These are phyloP conservation scores for Spinibarbus caldwelli DNA, from an alignment of 2,797 vertebrate species.

Conservation along the genomic window DNA sequence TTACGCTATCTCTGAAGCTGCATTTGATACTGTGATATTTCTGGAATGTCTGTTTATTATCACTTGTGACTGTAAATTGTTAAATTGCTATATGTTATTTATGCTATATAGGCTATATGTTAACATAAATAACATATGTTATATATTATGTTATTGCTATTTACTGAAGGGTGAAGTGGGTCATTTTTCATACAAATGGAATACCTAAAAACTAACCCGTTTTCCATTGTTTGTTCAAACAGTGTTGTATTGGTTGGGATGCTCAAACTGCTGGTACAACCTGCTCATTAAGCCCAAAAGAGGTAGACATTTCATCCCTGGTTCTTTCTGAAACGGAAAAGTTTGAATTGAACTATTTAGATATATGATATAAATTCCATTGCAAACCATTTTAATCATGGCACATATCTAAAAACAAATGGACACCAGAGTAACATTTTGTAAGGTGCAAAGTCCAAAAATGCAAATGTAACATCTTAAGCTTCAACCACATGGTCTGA, in stretches of 20 bases:
- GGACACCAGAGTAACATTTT: neutral
- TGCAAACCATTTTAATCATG: neutral
- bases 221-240: neutral
- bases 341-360: neutral
- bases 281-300: neutral
- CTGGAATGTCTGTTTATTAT: neutral
- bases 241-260: neutral
- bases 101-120: neutral
- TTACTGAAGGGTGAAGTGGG: neutral
- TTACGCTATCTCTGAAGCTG: conserved; percentile 19
- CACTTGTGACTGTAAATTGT: neutral
- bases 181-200: neutral
- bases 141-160: neutral
- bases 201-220: neutral
- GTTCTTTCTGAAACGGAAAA: neutral
- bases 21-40: conserved; percentile 12
- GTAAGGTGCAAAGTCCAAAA: neutral
- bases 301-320: neutral
- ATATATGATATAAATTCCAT: neutral
- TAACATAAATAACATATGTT: neutral
- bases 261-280: neutral
- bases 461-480: neutral
- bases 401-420: neutral
- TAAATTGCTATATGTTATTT: neutral
- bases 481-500: neutral